A percentile compares a stretch with the other conserved stretches of the same genome.
phyloP scores from a whole-genome alignment of 1,140 invertebrate species.

The Drosophila auraria region DNA sequence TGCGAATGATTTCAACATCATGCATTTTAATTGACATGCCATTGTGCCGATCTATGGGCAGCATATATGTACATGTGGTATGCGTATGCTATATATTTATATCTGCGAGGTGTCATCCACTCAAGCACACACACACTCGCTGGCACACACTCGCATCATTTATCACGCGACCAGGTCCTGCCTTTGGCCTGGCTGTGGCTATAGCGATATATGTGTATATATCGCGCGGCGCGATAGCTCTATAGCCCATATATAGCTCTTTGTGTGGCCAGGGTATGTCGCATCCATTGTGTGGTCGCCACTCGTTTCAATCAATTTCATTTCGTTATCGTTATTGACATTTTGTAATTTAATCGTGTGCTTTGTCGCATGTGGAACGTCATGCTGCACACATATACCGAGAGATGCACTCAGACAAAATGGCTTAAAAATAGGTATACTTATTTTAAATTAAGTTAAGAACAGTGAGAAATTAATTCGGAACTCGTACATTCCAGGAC shows the following conservation, averaged over 20 bases:
- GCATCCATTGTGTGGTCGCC: conserved; percentile 60
- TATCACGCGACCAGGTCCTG: conserved; percentile 53
- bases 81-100: conserved; percentile 9
- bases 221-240: not conserved
- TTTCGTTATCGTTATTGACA: conserved; percentile 79
- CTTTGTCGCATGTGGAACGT: conserved; percentile 65
- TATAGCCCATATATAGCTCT: conserved; percentile 2
- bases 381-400: conserved; percentile 40
- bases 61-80: conserved; percentile 10
- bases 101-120: conserved; percentile 62
- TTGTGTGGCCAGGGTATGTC: conserved; percentile 26
- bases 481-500: too few relatives aligned
- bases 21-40: conserved; percentile 81
- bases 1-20: conserved; percentile 82
- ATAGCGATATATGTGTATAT: too few relatives aligned
- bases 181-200: not conserved
- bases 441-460: not conserved
- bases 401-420: conserved; percentile 17
- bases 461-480: too few relatives aligned
- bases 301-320: conserved; percentile 82
- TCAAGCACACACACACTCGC: conserved; percentile 40
- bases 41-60: conserved; percentile 56
- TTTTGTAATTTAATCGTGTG: conserved; percentile 82
- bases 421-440: not conserved
- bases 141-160: conserved; percentile 60